Base-by-base conservation (phyloP, 2,113 vertebrate genomes). In the Pygoscelis antarcticus region DNA sequence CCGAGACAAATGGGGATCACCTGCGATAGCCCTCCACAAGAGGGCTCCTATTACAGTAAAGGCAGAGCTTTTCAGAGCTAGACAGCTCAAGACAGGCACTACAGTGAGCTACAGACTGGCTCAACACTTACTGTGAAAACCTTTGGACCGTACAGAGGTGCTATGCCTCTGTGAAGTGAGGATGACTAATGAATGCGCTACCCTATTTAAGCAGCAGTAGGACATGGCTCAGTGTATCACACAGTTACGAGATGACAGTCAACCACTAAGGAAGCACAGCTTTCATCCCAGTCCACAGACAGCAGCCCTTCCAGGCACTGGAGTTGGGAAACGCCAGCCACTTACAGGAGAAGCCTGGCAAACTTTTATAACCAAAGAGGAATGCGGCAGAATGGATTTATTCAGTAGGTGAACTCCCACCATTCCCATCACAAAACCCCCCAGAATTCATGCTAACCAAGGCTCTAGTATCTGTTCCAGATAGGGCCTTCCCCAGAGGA, bases 401-500 rank as follows among this genome's bases (percentile, higher is more conserved):
- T 95, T 87, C 62, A 47, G 66, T 70, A 83, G 96, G 93, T 96
- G 82, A 95, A 97, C 81, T 95, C 96, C 95, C 4, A 11, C 46
- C 75, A 42, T 44, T 82, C 26, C 71, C 66, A 38, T 60, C 65
- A 52, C 82, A 95, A 96, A 93, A 74, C 8, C 68, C 95, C 95
- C 91, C 70, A 34, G 81, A 93, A 93, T 88, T 95, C 84, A 78
- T 88, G 71, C 91, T 96, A 91, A 93, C 84, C 94, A 60, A 70
- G 78, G 62, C 44, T 93, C 40, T 90, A 36, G 93, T 88, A 90
- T 95, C 91, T 97, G 94, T 96, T 96, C 97, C 95, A 95, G 96
- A 85, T 9, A 66, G 93, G 94, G 93, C 87, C 89, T 95, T 95
- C 89, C 97, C 94, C 93, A 17, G 81, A 91, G 78, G 83, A 96